Percentiles rank a stretch among this genome's conserved stretches.
These are phyloP conservation scores for Sceloporus tristichus DNA, from an alignment of 2,113 vertebrate species.

Conservation along the genomic window DNA sequence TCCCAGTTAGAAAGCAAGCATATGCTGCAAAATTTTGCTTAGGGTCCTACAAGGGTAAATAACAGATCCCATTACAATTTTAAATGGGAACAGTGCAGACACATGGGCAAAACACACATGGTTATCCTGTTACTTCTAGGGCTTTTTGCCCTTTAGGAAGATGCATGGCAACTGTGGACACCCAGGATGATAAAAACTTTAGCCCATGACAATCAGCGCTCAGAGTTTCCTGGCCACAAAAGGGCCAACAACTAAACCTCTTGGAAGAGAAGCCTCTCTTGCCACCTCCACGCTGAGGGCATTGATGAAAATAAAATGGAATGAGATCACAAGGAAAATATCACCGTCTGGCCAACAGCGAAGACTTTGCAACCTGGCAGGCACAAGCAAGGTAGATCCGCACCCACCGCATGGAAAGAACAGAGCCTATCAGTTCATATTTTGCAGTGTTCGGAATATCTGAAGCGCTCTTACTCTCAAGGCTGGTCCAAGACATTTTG, in stretches of 20 bases:
- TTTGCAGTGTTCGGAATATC: background rate
- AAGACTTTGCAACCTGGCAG: constrained; percentile 12
- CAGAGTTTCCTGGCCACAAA: constrained; percentile 21
- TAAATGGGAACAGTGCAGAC: background rate
- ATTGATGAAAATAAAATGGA: background rate
- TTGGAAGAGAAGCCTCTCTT: background rate
- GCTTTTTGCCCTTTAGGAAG: background rate
- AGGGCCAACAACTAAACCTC: background rate
- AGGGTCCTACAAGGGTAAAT: no score
- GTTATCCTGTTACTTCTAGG: background rate
- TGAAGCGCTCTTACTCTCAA: background rate
- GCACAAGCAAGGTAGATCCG: background rate
- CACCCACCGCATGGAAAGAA: background rate
- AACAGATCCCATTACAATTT: background rate
- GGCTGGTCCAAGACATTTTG: background rate
- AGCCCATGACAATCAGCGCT: background rate
- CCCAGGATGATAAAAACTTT: background rate
- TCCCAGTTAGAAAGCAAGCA: background rate
- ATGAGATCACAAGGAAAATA: constrained; percentile 31
- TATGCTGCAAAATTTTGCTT: no score
- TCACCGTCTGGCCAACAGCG: background rate
- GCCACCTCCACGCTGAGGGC: background rate
- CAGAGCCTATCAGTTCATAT: background rate
- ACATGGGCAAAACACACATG: no score
- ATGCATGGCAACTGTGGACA: background rate